A percentile compares a stretch with the other conserved stretches of the same genome.
These are phyloP conservation scores for Psammodynastes pulverulentus DNA, from an alignment of 2,113 vertebrate species.

Conservation along the genomic window DNA sequence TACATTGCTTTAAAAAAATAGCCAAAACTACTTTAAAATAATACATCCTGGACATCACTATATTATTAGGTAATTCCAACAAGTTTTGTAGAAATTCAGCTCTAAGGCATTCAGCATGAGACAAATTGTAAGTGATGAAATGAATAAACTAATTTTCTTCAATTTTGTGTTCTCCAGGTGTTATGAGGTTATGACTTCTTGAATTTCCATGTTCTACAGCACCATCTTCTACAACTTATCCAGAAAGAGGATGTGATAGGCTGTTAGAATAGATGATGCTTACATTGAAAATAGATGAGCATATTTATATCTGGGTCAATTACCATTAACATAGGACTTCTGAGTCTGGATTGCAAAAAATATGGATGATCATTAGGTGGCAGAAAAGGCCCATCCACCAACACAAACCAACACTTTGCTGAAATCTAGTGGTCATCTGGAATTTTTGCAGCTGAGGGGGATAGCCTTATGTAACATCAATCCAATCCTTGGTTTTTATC, in stretches of 20 bases:
- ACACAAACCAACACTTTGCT: too few relatives aligned
- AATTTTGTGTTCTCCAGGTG: not conserved
- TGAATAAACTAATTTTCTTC: not conserved
- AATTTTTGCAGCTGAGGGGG: not conserved
- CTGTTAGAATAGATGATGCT: not conserved
- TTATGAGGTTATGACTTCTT: not conserved
- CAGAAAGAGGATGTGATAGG: not conserved
- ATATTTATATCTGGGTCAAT: not conserved
- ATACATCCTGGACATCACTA: not conserved
- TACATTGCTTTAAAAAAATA: not conserved
- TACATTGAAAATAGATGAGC: not conserved
- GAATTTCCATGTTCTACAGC: not conserved
- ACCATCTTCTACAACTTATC: not conserved
- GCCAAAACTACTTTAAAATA: not conserved
- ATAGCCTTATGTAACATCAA: too few relatives aligned
- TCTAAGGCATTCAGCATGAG: not conserved
- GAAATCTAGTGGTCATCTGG: too few relatives aligned
- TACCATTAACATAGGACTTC: not conserved
- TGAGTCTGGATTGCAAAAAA: not conserved
- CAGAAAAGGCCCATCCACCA: too few relatives aligned
- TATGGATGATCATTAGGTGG: too few relatives aligned
- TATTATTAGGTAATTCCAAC: not conserved
- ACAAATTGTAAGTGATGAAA: not conserved
- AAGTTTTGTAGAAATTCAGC: not conserved
- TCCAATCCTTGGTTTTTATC: too few relatives aligned